A percentile compares a stretch with the other conserved stretches of the same genome.
These are phyloP conservation scores for Limnephilus marmoratus DNA, from an alignment of 2,888 invertebrate species.

Conservation along the genomic window DNA sequence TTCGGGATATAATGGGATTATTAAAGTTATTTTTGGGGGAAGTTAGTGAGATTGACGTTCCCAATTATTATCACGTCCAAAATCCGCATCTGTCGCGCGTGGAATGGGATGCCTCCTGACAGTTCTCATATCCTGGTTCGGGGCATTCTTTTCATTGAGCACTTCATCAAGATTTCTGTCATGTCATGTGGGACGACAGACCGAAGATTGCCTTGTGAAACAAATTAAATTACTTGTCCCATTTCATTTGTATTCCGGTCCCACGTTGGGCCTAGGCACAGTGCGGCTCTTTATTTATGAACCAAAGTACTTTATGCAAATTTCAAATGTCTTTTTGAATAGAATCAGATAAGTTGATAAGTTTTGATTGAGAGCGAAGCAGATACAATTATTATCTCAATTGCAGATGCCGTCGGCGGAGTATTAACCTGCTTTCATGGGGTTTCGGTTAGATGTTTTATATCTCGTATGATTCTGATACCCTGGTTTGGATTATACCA, in stretches of 20 bases:
- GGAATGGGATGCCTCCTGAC: neutral
- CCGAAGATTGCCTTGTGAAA: conserved; percentile 40
- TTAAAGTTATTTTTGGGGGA: neutral
- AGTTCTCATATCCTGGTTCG: conserved; percentile 8
- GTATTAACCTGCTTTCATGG: conserved; percentile 7
- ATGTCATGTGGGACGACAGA: conserved; percentile 44
- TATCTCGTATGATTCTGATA: neutral
- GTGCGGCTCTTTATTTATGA: conserved; percentile 5
- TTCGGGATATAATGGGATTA: neutral
- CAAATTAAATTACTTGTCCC: conserved; percentile 52
- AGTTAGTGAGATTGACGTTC: conserved; percentile 23
- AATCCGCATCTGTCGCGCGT: conserved; percentile 13
- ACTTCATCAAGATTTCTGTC: conserved; percentile 42
- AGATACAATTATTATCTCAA: neutral
- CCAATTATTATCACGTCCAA: conserved; percentile 36
- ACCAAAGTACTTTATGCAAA: conserved; percentile 28
- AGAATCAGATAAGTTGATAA: conserved; percentile 15
- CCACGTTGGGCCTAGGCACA: neutral
- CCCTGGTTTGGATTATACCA: neutral
- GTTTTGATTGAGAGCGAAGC: conserved; percentile 16
- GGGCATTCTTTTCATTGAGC: conserved; percentile 14
- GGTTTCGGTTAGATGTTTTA: neutral
- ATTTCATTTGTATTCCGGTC: conserved; percentile 31
- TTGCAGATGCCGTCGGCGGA: conserved; percentile 21
- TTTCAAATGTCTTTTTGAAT: conserved; percentile 19